Evolutionary conservation across 2,888 invertebrate genomes (phyloP).

Genomic region (Blastobasis adustella): DNA sequence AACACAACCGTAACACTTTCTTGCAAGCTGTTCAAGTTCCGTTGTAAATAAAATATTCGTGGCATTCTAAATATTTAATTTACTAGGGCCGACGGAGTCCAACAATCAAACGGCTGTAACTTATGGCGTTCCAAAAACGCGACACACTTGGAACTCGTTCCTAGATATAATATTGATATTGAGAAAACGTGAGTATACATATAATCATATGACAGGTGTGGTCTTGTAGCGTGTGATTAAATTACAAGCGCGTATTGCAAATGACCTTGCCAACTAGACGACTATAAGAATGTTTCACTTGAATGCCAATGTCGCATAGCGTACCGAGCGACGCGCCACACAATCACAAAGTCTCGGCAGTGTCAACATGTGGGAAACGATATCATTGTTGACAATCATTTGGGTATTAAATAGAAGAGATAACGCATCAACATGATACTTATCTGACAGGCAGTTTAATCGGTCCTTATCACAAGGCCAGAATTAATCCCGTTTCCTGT

Average conservation of each 20-base stretch:
- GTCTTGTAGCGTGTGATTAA: conserved; percentile 26
- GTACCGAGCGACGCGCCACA: too few species aligned
- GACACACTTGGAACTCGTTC: background rate
- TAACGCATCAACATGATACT: too few species aligned
- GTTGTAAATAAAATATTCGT: background rate
- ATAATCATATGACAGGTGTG: background rate
- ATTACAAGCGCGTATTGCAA: conserved; percentile 36
- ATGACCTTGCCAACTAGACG: conserved; percentile 48
- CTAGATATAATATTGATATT: background rate
- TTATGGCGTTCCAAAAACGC: background rate
- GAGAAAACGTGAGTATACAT: too few species aligned
- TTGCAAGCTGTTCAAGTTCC: conserved; percentile 1
- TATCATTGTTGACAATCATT: too few species aligned
- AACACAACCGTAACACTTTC: conserved; percentile 8
- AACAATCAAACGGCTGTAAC: background rate
- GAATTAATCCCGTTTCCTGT: too few species aligned
- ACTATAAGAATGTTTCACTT: conserved; percentile 49
- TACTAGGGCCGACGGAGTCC: background rate
- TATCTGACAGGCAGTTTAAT: too few species aligned
- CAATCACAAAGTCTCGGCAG: too few species aligned
- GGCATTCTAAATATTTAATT: background rate
- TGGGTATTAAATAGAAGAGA: too few species aligned
- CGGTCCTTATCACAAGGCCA: too few species aligned
- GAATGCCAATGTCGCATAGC: conserved; percentile 46
- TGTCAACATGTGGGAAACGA: too few species aligned